Base-by-base conservation (phyloP, 1,140 invertebrate genomes). In the Lutraria rhynchaena region DNA sequence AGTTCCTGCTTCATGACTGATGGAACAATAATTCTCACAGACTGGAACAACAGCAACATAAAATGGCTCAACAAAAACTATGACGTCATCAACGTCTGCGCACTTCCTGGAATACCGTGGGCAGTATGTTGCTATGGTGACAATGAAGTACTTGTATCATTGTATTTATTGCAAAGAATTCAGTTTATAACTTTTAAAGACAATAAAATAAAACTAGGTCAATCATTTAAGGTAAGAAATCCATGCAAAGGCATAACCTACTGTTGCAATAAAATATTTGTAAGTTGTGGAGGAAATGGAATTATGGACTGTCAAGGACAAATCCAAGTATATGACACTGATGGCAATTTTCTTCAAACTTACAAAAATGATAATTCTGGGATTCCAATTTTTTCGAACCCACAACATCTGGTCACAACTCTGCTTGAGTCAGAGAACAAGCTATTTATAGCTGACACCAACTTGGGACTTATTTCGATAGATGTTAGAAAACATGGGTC, bases 221-320 rank as follows among this genome's bases (percentile, higher is more conserved):
- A 29, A n/a, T 53, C 44, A 33, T 57, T 71, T 29, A 71, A 57
- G 37, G 69, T 71, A 5, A 53, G 27, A 7, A 22, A 71, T 3
- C 51, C 49, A 55, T 71, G 69, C 22, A 27, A 46, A 57, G 69
- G 69, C 4, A 19, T 71, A 22, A 31, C 69, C 0, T 71, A 35
- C 29, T n/a, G 29, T 19, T 27, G 22, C 13, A 37, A 57, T 15
- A 37, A 71, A 22, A 29, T 71, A 1, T 71, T 11, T 57, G 69
- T 71, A 15, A 33, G 44, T 27, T 57, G 69, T 71, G 69, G 69
- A n/a, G 69, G 69, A 35, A 35, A 46, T 1, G 69, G 69, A 0
- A 24, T 55, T 15, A 17, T 49, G 22, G 69, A 71, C 13, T 44
- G 69, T 15, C 27, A 17, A n/a, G 69, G 51, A 7, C 69, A 71